phyloP scores from a whole-genome alignment of 2,888 invertebrate genomes.

The Drosophila histrio region DNA sequence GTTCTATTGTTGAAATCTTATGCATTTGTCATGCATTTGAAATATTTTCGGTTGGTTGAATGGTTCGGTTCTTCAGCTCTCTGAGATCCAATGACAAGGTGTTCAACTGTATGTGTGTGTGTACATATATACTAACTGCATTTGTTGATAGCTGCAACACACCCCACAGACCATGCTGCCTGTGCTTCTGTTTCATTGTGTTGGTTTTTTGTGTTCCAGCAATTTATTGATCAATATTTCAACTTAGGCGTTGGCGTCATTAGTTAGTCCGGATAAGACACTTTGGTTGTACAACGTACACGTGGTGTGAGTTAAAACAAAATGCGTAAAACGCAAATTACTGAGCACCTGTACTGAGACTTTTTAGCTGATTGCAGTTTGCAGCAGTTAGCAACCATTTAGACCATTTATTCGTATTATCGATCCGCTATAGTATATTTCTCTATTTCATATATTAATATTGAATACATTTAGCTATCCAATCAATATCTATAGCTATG shows the following conservation, averaged over 20 bases:
- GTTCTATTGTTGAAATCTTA: slow-evolving; percentile 73
- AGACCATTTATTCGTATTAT: background rate
- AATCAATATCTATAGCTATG: background rate
- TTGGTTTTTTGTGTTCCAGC: slow-evolving; percentile 37
- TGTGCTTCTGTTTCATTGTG: slow-evolving; percentile 23
- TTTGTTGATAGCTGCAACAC: slow-evolving; percentile 37
- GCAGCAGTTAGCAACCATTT: background rate
- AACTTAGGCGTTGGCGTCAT: slow-evolving; percentile 51
- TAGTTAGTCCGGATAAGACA: slow-evolving; percentile 33
- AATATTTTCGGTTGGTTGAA: slow-evolving; percentile 73
- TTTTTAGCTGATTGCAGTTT: background rate
- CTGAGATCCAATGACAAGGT: slow-evolving; percentile 45
- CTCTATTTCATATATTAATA: background rate
- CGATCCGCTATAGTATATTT: background rate
- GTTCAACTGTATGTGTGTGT: background rate
- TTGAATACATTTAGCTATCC: background rate
- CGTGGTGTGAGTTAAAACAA: background rate
- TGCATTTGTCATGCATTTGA: slow-evolving; percentile 78
- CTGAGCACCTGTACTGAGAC: background rate
- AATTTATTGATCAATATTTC: slow-evolving; percentile 75
- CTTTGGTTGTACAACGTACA: background rate
- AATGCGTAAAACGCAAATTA: background rate
- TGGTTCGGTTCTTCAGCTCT: slow-evolving; percentile 31
- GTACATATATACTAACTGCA: slow-evolving; percentile 36
- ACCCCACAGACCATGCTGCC: no score